Evolutionary conservation across 2,113 vertebrate genomes (phyloP).

Genomic region (Alexandromys fortis): DNA sequence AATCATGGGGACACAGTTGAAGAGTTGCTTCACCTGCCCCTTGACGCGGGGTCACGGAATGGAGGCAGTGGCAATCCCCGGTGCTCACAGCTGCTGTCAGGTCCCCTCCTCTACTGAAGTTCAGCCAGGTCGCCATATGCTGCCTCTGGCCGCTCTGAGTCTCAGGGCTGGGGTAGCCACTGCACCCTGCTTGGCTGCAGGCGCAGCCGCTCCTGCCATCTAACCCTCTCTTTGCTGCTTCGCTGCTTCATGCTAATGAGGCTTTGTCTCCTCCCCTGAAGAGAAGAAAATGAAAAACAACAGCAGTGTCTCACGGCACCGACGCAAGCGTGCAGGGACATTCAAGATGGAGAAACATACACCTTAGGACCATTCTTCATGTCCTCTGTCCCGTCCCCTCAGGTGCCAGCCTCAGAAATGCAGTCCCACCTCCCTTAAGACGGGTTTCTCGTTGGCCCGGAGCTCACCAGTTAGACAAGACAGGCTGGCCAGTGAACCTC

Average conservation of each 20-base stretch:
- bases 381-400: background rate
- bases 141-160: background rate
- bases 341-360: background rate
- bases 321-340: background rate
- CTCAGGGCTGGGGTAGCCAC: background rate
- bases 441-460: background rate
- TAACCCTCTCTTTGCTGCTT: background rate
- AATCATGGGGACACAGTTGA: background rate
- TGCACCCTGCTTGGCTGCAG: background rate
- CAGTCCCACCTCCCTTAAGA: background rate
- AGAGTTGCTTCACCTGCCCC: background rate
- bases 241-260: slow-evolving; percentile 44
- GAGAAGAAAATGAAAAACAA: slow-evolving; percentile 41
- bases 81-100: background rate
- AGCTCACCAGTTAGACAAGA: background rate
- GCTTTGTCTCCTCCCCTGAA: background rate
- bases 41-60: background rate
- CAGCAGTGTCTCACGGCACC: background rate
- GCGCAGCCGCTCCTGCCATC: background rate
- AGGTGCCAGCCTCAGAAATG: background rate
- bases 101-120: background rate
- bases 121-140: background rate
- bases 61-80: no score
- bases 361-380: no score
- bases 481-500: background rate